A percentile compares a stretch with the other conserved stretches of the same genome.
These are phyloP conservation scores for Tineola bisselliella DNA, from an alignment of 2,888 invertebrate genomes.

Conservation along the genomic window DNA sequence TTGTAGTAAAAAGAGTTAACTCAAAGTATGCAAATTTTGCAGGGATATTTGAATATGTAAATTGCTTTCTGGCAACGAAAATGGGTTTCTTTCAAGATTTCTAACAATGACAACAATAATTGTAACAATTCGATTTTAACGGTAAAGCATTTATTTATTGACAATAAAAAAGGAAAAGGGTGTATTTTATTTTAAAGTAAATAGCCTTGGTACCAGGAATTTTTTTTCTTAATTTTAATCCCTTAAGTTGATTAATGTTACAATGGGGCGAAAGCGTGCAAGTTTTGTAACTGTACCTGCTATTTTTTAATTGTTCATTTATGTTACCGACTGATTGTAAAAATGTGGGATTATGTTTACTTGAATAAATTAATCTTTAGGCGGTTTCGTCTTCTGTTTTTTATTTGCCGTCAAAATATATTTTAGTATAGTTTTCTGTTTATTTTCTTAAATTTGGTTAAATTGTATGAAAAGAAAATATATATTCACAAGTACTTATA, in stretches of 20 bases:
- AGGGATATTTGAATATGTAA: conserved; percentile 4
- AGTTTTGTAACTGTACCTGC: neutral
- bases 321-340: neutral
- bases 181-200: neutral
- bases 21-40: neutral
- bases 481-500: neutral
- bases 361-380: neutral
- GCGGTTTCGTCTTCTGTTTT: neutral
- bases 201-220: neutral
- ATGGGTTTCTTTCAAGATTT: neutral
- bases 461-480: too few species aligned
- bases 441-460: too few species aligned
- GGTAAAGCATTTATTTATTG: neutral
- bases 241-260: neutral
- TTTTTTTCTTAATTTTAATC: neutral
- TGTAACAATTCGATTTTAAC: neutral
- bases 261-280: neutral
- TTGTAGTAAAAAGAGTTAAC: neutral
- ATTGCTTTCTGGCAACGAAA: neutral
- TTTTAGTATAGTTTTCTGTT: too few species aligned
- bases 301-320: neutral
- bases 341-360: neutral
- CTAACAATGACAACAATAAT: neutral
- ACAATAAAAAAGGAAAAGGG: neutral
- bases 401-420: too few species aligned